Evolutionary conservation across 2,888 invertebrate species (phyloP), one percentile per base, ranked within the genome.

Genomic region (Germaria angustata): DNA sequence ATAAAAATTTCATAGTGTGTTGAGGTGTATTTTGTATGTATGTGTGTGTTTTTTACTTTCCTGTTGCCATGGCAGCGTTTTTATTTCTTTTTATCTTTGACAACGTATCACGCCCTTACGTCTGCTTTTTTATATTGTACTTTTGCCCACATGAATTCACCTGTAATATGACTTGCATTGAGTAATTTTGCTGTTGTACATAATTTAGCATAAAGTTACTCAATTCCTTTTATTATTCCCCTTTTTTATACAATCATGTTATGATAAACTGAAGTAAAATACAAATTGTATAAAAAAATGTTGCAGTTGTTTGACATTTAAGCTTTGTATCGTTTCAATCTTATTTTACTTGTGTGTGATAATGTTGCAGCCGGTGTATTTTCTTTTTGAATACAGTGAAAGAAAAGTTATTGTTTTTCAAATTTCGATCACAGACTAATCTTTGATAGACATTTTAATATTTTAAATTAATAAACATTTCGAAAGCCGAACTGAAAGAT

Each of bases 191-290:
- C n/a, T n/a, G n/a, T 24, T 20, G 13, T 39, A 55, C 17, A 53
- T 44, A 69, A 72, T 72, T 79, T 59, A 72, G 59, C 79, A 79
- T 72, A 65, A 66, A 79, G 59, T 80, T 72, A 73, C 79, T 61
- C 51, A 72, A 80, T 73, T 72, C 53, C 66, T 59, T 59, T 57
- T 15, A 17, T 5, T 17, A 8, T 11, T 49, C 8, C 2, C 39
- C 36, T 55, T 55, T 57, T 57, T 2, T 28, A 9, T 24, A 32
- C 8, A 17, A 51, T 4, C 39, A 20, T 28, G 24, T 20, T 69
- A 61, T 22, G 28, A 32, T n/a, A 36, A 63, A 39, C 20, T 8
- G 11, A 32, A 41, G 7, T 0, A 4, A 15, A 1, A 15, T 6
- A 68, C n/a, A n/a, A n/a, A n/a, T n/a, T n/a, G n/a, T n/a, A n/a